A percentile compares a stretch with the other conserved stretches of the same genome.
Conservation (phyloP, 2,797 vertebrate species). For the Rhynchonycteris naso region DNA sequence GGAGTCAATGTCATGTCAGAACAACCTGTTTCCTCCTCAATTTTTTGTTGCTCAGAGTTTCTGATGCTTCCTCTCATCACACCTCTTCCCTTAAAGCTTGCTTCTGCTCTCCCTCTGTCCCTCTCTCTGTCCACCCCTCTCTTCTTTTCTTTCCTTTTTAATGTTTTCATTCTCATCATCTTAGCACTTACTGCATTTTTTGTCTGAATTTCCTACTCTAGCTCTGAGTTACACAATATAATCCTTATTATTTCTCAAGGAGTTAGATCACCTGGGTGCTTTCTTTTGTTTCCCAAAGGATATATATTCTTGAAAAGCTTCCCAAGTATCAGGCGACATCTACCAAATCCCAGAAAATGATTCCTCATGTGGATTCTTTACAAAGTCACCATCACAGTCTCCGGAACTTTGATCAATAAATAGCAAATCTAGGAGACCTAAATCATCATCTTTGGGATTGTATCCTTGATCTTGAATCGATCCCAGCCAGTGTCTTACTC, state of each 20-base stretch:
- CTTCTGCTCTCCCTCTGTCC: not conserved
- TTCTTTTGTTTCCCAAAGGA: constrained; percentile 17
- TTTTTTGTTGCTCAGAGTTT: not conserved
- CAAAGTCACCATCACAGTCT: not conserved
- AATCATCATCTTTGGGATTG: not conserved
- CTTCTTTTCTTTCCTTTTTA: not conserved
- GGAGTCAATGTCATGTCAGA: not conserved
- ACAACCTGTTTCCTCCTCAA: not conserved
- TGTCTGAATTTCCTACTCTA: not conserved
- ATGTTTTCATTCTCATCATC: not conserved
- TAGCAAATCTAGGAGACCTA: not conserved
- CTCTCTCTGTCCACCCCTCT: not conserved
- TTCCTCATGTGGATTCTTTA: constrained; percentile 23
- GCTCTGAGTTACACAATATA: not conserved
- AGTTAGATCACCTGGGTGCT: not conserved
- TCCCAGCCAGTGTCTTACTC: constrained; percentile 12
- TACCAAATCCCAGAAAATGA: constrained; percentile 15
- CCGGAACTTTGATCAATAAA: not conserved
- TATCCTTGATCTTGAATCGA: not conserved
- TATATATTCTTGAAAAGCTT: not conserved
- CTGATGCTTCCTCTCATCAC: not conserved
- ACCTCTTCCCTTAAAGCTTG: not conserved
- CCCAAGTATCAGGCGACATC: not conserved
- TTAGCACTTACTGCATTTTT: not conserved
- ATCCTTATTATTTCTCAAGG: not conserved